Percentiles rank a stretch among this genome's conserved stretches.
Conservation (phyloP, 1,140 invertebrate genomes). For the Drosophila lacteicornis region DNA sequence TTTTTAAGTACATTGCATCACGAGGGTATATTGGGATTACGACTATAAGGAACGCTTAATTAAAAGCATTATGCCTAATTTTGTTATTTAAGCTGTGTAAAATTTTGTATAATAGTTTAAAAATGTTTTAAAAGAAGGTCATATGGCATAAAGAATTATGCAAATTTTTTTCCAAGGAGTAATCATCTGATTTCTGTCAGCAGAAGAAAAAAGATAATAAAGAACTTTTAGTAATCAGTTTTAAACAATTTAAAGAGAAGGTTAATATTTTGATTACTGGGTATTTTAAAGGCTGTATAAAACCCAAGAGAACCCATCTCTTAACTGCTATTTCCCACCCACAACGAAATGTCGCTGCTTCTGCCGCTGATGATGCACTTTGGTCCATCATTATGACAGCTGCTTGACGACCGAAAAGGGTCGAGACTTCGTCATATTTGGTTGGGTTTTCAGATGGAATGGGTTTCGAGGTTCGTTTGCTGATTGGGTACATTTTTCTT, state of each 20-base stretch:
- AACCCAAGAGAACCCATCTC: background rate
- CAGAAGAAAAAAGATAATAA: too few relatives aligned
- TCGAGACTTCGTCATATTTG: conserved; percentile 29
- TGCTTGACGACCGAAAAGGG: conserved; percentile 75
- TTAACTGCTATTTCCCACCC: conserved; percentile 14
- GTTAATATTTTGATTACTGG: background rate
- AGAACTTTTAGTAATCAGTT: too few relatives aligned
- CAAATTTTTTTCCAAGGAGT: too few relatives aligned
- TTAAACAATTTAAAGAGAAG: too few relatives aligned
- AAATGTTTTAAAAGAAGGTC: too few relatives aligned
- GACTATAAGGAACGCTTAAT: background rate
- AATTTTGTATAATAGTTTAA: too few relatives aligned
- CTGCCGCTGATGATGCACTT: conserved; percentile 65
- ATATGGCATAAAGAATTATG: too few relatives aligned
- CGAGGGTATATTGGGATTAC: background rate
- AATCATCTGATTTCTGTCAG: background rate
- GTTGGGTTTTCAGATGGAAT: conserved; percentile 14
- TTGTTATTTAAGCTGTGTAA: too few relatives aligned
- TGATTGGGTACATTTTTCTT: conserved; percentile 77
- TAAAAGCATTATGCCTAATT: too few relatives aligned
- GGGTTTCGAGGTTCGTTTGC: conserved; percentile 23
- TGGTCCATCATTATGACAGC: conserved; percentile 81
- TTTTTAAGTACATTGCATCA: background rate
- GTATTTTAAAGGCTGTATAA: background rate
- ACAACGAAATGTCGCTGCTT: conserved; percentile 11